Percentiles rank a stretch among this genome's conserved stretches.
Conservation (phyloP, 1,140 invertebrate species). For the Idris sp. region DNA sequence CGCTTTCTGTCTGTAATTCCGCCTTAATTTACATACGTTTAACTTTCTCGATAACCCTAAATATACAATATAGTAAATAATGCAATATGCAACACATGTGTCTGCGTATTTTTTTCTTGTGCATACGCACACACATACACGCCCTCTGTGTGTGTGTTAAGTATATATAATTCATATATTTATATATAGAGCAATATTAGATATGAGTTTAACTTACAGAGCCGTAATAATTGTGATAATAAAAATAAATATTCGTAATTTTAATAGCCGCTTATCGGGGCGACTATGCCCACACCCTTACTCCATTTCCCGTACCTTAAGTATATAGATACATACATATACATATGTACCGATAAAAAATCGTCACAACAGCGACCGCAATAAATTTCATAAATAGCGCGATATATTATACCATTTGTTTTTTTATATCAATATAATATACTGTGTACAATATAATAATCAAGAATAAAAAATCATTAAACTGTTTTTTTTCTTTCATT, state of each 20-base stretch:
- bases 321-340: slow-evolving; percentile 48
- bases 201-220: slow-evolving; percentile 63
- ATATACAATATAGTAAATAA: slow-evolving; percentile 62
- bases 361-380: slow-evolving; percentile 53
- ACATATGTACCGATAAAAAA: slow-evolving; percentile 59
- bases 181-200: slow-evolving; percentile 61
- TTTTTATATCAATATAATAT: slow-evolving; percentile 45
- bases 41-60: slow-evolving; percentile 60
- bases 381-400: slow-evolving; percentile 52
- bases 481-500: too few relatives aligned
- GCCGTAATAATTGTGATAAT: slow-evolving; percentile 69
- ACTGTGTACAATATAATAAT: slow-evolving; percentile 37
- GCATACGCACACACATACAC: slow-evolving; percentile 42
- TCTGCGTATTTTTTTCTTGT: slow-evolving; percentile 32
- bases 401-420: slow-evolving; percentile 41
- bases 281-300: slow-evolving; percentile 42
- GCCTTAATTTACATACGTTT: slow-evolving; percentile 48
- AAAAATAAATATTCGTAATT: slow-evolving; percentile 65
- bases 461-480: slow-evolving; percentile 43
- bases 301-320: slow-evolving; percentile 20
- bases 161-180: slow-evolving; percentile 47
- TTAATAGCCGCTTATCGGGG: slow-evolving; percentile 53
- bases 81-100: slow-evolving; percentile 58
- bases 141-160: slow-evolving; percentile 15
- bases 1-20: slow-evolving; percentile 54